Base-by-base conservation (phyloP, 2,888 invertebrate species). In the Stenodera caucasica region DNA sequence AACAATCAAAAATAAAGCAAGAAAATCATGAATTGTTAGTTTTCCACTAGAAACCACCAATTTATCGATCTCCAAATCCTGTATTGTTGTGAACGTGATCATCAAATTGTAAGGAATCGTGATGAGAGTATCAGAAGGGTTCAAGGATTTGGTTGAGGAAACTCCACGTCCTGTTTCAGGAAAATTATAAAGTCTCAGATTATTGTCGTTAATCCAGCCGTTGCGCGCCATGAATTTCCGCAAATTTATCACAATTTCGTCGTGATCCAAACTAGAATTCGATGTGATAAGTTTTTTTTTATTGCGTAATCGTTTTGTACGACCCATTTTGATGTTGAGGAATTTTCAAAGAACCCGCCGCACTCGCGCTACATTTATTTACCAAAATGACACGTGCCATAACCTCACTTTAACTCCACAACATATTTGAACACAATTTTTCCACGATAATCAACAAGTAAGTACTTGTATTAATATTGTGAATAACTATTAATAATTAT, bases 131-230 rank as follows among this genome's bases (percentile, higher is more conserved):
- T 89, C 87, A 53, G 86, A 86, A 23, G 82, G 72, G 8, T 73
- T 69, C 33, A 91, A 82, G 45, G 77, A 78, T 67, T 78, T 82
- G 70, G 84, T 85, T 0, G 90, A 86, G 71, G 86, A 83, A 23
- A 94, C 81, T 21, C 94, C 94, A 58, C 94, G 84, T 8, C 92
- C 93, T 5, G 91, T 92, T 9, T 81, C 75, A 26, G 81, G 66
- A 77, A 91, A 93, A 58, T 82, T 72, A 7, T 84, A 82, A n/a
- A 87, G 79, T 23, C 79, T 78, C 18, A 91, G 77, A 62, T 84
- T 82, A 14, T 83, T 82, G 12, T 57, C 52, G 37, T 23, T 53
- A 45, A 52, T 21, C 45, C 45, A 58, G 30, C 55, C 54, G 29
- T 55, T 53, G 21, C 45, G 49, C 12, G 59, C n/a, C 63, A 63